Evolutionary conservation across 2,888 invertebrate species (phyloP).

Genomic region (Ommatoiulus sabulosus): DNA sequence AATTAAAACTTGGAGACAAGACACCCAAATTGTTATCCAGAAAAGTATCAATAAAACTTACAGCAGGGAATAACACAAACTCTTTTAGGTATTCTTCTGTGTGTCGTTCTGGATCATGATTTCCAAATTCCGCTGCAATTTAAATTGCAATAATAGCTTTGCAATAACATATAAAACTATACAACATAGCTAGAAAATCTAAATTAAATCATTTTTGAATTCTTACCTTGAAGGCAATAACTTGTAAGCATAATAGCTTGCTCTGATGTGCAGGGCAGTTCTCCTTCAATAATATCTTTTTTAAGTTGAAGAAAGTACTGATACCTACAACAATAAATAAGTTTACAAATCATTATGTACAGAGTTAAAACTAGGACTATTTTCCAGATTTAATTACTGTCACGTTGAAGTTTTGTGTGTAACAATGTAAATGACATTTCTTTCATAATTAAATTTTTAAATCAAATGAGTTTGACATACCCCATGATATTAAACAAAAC

Average conservation of each 20-base stretch:
- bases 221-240: slow-evolving; percentile 84
- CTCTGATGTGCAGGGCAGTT: slow-evolving; percentile 88
- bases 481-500: neutral
- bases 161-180: no score
- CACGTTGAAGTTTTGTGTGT: no score
- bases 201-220: no score
- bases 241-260: slow-evolving; percentile 93
- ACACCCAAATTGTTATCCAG: neutral
- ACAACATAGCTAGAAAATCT: no score
- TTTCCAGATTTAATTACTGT: no score
- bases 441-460: neutral
- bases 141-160: slow-evolving; percentile 29
- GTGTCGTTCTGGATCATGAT: slow-evolving; percentile 88
- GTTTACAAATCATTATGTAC: neutral
- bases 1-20: neutral
- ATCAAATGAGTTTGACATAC: neutral
- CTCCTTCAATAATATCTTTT: slow-evolving; percentile 92
- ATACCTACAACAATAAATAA: slow-evolving; percentile 72
- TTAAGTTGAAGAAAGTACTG: slow-evolving; percentile 97
- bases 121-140: slow-evolving; percentile 88
- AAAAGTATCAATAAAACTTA: slow-evolving; percentile 67
- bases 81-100: slow-evolving; percentile 93
- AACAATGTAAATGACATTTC: no score
- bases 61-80: slow-evolving; percentile 91
- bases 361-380: no score